Evolutionary conservation across 2,888 invertebrate species (phyloP).

Genomic region (Tetranychus piercei): DNA sequence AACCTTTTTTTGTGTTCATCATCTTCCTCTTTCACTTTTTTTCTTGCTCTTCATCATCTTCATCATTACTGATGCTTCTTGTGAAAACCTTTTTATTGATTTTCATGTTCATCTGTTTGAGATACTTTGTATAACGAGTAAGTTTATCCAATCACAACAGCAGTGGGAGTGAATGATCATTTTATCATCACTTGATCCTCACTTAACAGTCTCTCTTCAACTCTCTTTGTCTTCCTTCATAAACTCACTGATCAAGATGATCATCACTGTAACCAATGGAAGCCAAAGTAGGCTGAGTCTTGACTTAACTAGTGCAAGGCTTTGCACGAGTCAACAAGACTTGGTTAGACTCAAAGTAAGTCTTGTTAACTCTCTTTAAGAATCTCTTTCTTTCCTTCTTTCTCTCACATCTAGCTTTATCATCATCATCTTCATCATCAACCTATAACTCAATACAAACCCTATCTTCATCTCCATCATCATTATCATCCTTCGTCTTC

Average conservation of each 20-base stretch:
- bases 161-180: background rate
- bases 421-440: background rate
- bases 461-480: background rate
- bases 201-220: background rate
- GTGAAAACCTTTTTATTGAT: background rate
- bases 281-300: background rate
- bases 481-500: background rate
- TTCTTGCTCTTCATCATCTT: too few species aligned
- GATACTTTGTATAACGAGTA: background rate
- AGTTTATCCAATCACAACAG: background rate
- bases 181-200: background rate
- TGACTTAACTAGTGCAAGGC: background rate
- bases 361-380: background rate
- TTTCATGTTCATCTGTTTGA: background rate
- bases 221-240: background rate
- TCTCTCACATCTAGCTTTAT: background rate
- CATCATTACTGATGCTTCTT: too few species aligned
- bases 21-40: too few species aligned
- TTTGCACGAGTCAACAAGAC: background rate
- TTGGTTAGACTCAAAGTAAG: background rate
- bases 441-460: background rate
- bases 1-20: too few species aligned
- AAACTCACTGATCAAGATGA: background rate
- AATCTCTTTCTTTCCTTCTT: too few species aligned
- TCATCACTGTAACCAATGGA: background rate